Evolutionary conservation across 2,888 invertebrate genomes (phyloP).

Genomic region (Polietes domitor): DNA sequence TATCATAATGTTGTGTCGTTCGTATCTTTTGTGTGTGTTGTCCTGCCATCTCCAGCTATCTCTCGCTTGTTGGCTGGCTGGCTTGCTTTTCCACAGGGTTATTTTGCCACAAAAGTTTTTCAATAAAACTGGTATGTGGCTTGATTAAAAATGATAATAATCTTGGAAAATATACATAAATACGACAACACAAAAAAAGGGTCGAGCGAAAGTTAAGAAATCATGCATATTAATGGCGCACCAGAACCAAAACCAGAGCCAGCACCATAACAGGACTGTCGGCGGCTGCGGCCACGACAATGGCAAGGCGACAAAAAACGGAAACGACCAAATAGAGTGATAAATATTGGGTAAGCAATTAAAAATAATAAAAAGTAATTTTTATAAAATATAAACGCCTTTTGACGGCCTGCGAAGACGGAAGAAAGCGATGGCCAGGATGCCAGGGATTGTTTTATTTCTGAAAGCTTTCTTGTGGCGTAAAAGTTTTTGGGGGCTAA

Average conservation of each 20-base stretch:
- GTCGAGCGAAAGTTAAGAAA: constrained; percentile 29
- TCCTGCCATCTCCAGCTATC: background rate
- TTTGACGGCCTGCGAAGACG: background rate
- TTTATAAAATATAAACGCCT: background rate
- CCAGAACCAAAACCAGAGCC: constrained; percentile 10
- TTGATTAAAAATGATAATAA: constrained; percentile 48
- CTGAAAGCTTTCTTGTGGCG: no score
- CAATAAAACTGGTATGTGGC: constrained; percentile 58
- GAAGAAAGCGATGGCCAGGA: background rate
- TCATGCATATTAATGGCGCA: constrained; percentile 59
- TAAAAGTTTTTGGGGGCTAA: no score
- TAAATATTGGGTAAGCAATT: constrained; percentile 44
- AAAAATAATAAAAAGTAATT: constrained; percentile 57
- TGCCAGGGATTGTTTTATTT: no score
- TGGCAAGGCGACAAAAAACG: background rate
- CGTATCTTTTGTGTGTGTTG: constrained; percentile 35
- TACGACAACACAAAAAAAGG: constrained; percentile 33
- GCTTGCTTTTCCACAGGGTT: background rate
- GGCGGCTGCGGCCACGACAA: background rate
- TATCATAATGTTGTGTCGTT: constrained; percentile 62
- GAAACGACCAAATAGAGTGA: background rate
- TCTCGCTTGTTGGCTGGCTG: background rate
- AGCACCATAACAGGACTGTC: constrained; percentile 11
- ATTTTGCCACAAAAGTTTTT: constrained; percentile 57
- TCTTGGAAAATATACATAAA: constrained; percentile 30